Base-by-base conservation (phyloP, 1,140 invertebrate species). In the Ephestia elutella region DNA sequence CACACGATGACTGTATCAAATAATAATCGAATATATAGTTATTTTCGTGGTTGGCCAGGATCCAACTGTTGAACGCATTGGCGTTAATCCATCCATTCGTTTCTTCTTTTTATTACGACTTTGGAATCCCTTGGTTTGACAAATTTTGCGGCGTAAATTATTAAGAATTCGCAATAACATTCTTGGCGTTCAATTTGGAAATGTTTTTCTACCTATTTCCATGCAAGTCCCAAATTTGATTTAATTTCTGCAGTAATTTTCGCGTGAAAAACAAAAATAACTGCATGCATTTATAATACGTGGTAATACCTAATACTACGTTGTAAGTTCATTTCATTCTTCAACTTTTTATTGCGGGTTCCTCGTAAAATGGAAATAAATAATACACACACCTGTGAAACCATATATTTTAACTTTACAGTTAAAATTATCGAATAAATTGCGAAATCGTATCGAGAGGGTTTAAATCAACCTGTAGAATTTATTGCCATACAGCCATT, bases 381-480 rank as follows among this genome's bases (percentile, higher is more conserved):
- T 25, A 25, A 25, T 25, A 25, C 21, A 25, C 21, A 25, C n/a
- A n/a, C n/a, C n/a, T n/a, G n/a, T n/a, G n/a, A n/a, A n/a, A n/a
- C n/a, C n/a, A n/a, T n/a, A n/a, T n/a, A n/a, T n/a, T n/a, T n/a
- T n/a, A n/a, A n/a, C n/a, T n/a, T n/a, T 25, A 25, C 7, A 25
- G 2, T 3, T 25, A 25, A 25, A 25, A 25, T 25, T 25, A 25
- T 25, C 21, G 38, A 44, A 44, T 8, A 32, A 3, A 11, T 15
- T 15, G n/a, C 13, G 5, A 15, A 44, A 44, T 15, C 1, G 13
- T 15, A 44, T 15, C 38, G 38, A 44, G 38, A 44, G 15, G 38
- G 38, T 13, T n/a, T 20, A 50, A 56, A 44, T n/a, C 54, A 56
- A 48, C 54, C 54, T 56, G 54, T 56, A 48, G 13, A 32, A 1